Base-by-base conservation (phyloP, 1,140 invertebrate species). In the Aphelenchoides fujianensis region DNA sequence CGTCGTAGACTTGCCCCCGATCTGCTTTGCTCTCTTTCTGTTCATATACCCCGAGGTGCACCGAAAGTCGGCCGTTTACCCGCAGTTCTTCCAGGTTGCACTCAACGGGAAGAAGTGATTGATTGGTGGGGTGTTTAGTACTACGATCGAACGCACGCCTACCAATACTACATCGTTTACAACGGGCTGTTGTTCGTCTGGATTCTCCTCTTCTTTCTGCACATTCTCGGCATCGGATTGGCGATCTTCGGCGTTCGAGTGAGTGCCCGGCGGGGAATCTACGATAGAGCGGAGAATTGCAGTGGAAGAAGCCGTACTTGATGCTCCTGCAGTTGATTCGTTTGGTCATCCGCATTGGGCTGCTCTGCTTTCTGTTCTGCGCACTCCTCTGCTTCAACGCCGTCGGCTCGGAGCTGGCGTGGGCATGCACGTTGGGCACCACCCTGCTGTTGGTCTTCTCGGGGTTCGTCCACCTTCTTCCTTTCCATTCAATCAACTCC, bases 241-340 rank as follows among this genome's bases (percentile, higher is more conserved):
- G 32, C 74, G 23, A 61, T 76, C 37, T 35, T 78, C 12, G 73
- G 74, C 37, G 36, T 75, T 27, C 74, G 74, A 35, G 73, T 74
- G 7, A n/a, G n/a, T n/a, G n/a, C n/a, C n/a, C n/a, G n/a, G n/a
- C n/a, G n/a, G n/a, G n/a, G n/a, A n/a, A n/a, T n/a, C n/a, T n/a
- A n/a, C n/a, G n/a, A n/a, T n/a, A n/a, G n/a, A n/a, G n/a, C n/a
- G n/a, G n/a, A n/a, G n/a, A n/a, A n/a, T n/a, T n/a, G n/a, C 19
- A 71, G 69, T 16, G 37, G 69, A 27, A 72, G 37, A 72, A 73
- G 30, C 70, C 70, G 2, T 74, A 31, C 23, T 2, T 72, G 27
- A 72, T 72, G 70, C 54, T 72, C 27, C 71, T 70, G 19, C 70
- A 72, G 30, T 27, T 72, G 9, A 52, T 72, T 27, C 30, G 71